These are phyloP conservation scores for Aplodontia rufa DNA, from an alignment of 2,113 vertebrate genomes.

Conservation along the genomic window DNA sequence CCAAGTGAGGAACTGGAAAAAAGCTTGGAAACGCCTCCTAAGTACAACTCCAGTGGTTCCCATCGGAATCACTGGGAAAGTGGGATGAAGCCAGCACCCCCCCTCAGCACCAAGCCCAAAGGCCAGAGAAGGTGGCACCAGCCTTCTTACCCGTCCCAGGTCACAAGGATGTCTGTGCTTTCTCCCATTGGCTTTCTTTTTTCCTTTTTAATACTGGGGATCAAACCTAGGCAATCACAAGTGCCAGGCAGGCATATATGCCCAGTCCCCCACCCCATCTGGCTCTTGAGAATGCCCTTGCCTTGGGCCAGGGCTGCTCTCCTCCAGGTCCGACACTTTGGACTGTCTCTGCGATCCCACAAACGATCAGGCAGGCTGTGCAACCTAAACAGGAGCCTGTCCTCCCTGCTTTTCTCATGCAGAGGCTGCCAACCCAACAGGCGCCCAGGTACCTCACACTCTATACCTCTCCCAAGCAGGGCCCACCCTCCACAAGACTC, in stretches of 20 bases:
- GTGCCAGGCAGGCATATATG: too few relatives aligned
- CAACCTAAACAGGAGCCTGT: background rate
- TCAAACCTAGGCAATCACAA: too few relatives aligned
- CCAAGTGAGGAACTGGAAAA: conserved; percentile 12
- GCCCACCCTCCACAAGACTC: background rate
- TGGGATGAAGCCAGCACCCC: background rate
- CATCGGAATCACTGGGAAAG: background rate
- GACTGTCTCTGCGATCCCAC: background rate
- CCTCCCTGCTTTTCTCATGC: background rate
- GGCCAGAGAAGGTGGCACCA: background rate
- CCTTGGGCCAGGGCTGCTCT: background rate
- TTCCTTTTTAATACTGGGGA: too few relatives aligned
- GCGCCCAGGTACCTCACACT: background rate
- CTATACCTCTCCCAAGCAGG: background rate
- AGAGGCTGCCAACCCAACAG: background rate
- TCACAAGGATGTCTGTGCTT: background rate
- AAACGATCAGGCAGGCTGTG: background rate
- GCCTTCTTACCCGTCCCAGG: background rate
- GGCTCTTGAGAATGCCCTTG: background rate
- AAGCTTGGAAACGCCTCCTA: background rate
- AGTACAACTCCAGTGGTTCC: background rate
- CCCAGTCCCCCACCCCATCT: too few relatives aligned
- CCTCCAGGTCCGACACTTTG: background rate
- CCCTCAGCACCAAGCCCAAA: background rate
- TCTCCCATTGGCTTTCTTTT: background rate